Evolutionary conservation across 2,113 vertebrate genomes (phyloP).

Genomic region (Sylvia atricapilla): DNA sequence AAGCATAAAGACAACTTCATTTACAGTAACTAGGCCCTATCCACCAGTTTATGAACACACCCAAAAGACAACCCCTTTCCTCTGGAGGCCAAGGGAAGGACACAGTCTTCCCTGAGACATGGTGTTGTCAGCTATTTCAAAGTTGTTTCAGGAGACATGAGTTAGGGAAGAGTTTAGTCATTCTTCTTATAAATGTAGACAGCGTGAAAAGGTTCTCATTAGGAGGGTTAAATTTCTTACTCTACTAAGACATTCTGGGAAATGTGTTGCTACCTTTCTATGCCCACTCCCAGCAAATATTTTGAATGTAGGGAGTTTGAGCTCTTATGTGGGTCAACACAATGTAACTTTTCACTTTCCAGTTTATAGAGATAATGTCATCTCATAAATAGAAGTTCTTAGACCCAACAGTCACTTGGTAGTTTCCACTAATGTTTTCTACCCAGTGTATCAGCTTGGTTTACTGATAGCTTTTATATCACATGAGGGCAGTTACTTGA

Average conservation of each 20-base stretch:
- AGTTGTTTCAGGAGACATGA: neutral
- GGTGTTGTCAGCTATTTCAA: neutral
- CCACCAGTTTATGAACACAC: neutral
- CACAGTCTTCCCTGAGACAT: neutral
- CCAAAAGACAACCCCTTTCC: neutral
- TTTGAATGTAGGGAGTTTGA: neutral
- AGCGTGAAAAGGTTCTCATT: neutral
- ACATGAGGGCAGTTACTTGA: neutral
- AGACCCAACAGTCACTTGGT: rapidly evolving
- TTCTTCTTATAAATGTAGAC: neutral
- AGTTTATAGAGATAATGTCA: neutral
- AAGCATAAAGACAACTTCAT: neutral
- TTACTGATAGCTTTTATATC: neutral
- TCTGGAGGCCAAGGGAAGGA: neutral
- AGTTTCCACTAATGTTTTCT: neutral
- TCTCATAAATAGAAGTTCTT: neutral
- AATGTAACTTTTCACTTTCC: neutral
- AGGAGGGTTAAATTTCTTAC: neutral
- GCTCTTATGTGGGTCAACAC: neutral
- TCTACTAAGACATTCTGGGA: neutral
- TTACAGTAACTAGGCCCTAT: neutral
- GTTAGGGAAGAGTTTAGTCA: neutral
- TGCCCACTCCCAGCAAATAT: neutral
- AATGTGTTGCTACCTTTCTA: neutral
- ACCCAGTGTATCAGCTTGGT: neutral